Percentiles rank a stretch among this genome's conserved stretches.
Conservation (phyloP, 2,888 invertebrate species). For the Sialis fuliginosa region DNA sequence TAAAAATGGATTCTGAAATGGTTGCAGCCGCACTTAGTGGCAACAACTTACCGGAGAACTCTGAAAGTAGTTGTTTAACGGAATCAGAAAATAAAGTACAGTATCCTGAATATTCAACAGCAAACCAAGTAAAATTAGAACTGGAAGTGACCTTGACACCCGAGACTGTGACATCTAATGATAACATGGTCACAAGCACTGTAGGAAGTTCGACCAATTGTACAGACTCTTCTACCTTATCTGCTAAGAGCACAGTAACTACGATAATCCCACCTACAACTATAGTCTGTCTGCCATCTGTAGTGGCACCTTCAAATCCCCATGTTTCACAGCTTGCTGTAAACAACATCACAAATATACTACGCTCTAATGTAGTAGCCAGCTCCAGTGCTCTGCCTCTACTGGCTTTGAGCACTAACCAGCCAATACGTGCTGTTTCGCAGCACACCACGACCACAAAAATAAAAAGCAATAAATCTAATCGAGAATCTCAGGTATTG, state of each 20-base stretch:
- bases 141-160: constrained; percentile 41
- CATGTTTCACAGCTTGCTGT: constrained; percentile 7
- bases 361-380: constrained; percentile 21
- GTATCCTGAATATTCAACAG: constrained; percentile 17
- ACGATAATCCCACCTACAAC: constrained; percentile 33
- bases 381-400: constrained; percentile 31
- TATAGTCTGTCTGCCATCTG: constrained; percentile 30
- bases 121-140: constrained; percentile 33
- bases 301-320: constrained; percentile 20
- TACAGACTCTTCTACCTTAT: constrained; percentile 18
- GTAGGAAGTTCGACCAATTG: constrained; percentile 15
- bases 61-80: constrained; percentile 5
- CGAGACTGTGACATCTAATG: constrained; percentile 33
- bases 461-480: constrained; percentile 5
- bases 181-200: constrained; percentile 34
- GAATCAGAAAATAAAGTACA: constrained; percentile 12
- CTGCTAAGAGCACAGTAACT: constrained; percentile 20
- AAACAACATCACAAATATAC: constrained; percentile 8
- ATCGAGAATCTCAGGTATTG: constrained; percentile 9
- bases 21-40: constrained; percentile 31
- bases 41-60: constrained; percentile 14
- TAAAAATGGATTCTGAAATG: constrained; percentile 27
- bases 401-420: constrained; percentile 29
- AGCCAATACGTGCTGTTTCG: constrained; percentile 29
- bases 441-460: constrained; percentile 17